These are phyloP conservation scores for Brachypalpus laphriformis DNA, from an alignment of 2,888 invertebrate species.

Conservation along the genomic window DNA sequence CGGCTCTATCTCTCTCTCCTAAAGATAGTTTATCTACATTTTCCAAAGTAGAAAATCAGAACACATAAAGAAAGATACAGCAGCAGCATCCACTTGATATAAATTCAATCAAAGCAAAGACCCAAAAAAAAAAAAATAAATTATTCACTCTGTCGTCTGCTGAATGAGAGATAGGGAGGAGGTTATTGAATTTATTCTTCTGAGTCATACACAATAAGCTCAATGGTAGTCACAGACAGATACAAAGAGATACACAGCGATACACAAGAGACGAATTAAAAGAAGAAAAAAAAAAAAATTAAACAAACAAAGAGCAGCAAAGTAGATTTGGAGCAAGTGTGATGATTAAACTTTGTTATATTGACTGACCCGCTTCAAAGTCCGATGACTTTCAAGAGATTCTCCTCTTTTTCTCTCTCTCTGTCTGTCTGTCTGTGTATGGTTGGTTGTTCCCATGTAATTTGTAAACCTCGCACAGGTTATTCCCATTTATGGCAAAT, in stretches of 20 bases:
- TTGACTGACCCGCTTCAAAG: conserved; percentile 61
- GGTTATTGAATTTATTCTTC: conserved; percentile 51
- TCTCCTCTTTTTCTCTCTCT: conserved; percentile 2
- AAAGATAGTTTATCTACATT: no score
- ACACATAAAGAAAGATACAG: conserved; percentile 1
- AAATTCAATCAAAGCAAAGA: conserved; percentile 38
- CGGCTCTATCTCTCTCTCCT: no score
- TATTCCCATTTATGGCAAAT: conserved; percentile 65
- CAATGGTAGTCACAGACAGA: conserved; percentile 17
- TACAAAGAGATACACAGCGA: conserved; percentile 3
- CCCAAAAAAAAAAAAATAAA: conserved; percentile 11
- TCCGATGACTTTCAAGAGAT: conserved; percentile 52
- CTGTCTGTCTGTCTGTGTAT: background rate
- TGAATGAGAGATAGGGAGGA: conserved; percentile 4
- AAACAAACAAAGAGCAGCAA: conserved; percentile 46
- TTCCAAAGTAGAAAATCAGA: conserved; percentile 31
- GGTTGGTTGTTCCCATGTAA: conserved; percentile 24
- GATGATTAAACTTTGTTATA: conserved; percentile 45
- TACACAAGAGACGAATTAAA: background rate
- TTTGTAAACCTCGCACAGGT: conserved; percentile 61
- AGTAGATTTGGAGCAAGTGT: conserved; percentile 65
- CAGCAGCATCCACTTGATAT: background rate
- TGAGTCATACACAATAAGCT: conserved; percentile 46
- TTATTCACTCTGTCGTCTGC: conserved; percentile 1
- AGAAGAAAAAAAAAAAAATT: conserved; percentile 10